A percentile compares a stretch with the other conserved stretches of the same genome.
Evolutionary conservation across 2,888 invertebrate genomes (phyloP).

Genomic region (Chalcosyrphus nemorum): DNA sequence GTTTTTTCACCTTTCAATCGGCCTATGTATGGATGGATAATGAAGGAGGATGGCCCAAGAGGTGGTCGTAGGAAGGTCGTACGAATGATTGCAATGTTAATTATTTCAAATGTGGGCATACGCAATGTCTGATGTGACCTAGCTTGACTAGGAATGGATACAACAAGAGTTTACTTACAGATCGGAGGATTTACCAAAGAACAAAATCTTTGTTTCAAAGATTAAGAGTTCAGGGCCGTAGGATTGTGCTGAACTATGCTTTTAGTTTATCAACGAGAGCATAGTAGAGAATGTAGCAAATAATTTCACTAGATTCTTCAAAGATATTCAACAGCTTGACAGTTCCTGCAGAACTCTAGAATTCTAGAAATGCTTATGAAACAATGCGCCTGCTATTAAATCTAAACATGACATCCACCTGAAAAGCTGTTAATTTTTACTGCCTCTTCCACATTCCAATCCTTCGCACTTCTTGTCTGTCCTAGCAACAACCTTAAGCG

Average conservation of each 20-base stretch:
- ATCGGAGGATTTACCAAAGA: no score
- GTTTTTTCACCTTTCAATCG: slow-evolving; percentile 17
- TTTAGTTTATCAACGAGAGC: no score
- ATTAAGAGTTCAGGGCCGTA: no score
- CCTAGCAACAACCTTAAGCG: neutral
- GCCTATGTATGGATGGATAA: slow-evolving; percentile 31
- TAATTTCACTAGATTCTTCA: no score
- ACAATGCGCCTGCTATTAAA: no score
- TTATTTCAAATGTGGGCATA: slow-evolving; percentile 27
- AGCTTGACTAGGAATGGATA: neutral
- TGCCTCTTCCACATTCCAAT: neutral
- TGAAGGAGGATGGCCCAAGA: neutral
- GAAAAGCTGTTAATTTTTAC: neutral
- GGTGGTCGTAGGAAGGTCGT: slow-evolving; percentile 38
- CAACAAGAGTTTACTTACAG: neutral
- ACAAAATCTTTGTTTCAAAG: no score
- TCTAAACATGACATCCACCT: no score
- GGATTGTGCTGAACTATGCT: no score
- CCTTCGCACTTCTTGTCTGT: neutral
- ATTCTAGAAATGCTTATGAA: no score
- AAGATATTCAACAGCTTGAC: no score
- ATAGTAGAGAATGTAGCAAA: no score
- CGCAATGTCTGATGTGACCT: neutral
- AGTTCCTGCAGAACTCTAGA: no score
- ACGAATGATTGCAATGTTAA: slow-evolving; percentile 6